Evolutionary conservation across 2,888 invertebrate species (phyloP).

Genomic region (Tromatobia lineatoria): DNA sequence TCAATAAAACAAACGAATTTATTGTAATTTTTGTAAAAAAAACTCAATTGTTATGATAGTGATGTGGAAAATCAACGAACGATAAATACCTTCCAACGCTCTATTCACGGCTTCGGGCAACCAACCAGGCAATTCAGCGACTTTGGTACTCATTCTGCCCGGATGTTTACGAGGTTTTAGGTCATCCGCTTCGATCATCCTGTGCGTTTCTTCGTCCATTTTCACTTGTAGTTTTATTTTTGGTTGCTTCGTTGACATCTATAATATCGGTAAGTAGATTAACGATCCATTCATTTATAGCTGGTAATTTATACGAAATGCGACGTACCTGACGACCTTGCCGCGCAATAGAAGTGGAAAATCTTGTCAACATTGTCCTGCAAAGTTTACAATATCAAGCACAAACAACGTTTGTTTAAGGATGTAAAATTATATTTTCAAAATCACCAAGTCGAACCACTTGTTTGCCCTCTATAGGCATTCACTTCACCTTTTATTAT

Average conservation of each 20-base stretch:
- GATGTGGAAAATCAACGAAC: background rate
- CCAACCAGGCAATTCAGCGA: constrained; percentile 88
- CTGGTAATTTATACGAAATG: background rate
- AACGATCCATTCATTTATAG: background rate
- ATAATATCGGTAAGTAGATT: background rate
- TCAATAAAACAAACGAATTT: too few relatives aligned
- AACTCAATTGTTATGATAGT: background rate
- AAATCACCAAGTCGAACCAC: too few relatives aligned
- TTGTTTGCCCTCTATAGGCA: too few relatives aligned
- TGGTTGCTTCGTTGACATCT: constrained; percentile 80
- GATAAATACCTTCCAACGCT: constrained; percentile 85
- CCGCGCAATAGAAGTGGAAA: constrained; percentile 45
- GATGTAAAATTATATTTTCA: too few relatives aligned
- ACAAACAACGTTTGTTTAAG: too few relatives aligned
- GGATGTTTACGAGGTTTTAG: constrained; percentile 91
- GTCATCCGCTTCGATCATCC: constrained; percentile 86
- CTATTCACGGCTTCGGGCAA: constrained; percentile 87
- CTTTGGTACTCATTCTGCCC: constrained; percentile 88
- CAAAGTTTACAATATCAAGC: background rate
- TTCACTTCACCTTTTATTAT: too few relatives aligned
- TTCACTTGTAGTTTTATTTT: constrained; percentile 85
- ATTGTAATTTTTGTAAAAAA: too few relatives aligned
- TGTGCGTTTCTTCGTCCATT: constrained; percentile 86
- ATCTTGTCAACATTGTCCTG: constrained; percentile 59
- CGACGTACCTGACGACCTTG: constrained; percentile 48